These are phyloP conservation scores for Fopius arisanus DNA, from an alignment of 1,140 invertebrate species.

Conservation along the genomic window DNA sequence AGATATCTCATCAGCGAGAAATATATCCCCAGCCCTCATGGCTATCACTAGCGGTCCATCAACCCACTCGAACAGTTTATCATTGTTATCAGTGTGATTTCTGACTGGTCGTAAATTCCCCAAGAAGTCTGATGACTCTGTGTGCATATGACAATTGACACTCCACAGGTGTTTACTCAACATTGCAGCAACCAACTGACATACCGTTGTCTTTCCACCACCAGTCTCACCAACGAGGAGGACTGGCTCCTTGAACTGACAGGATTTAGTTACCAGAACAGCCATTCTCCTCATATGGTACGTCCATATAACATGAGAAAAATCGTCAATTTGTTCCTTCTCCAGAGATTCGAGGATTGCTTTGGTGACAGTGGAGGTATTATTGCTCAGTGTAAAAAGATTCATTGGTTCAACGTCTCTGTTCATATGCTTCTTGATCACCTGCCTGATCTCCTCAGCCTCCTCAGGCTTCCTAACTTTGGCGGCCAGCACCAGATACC, in stretches of 20 bases:
- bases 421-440: slow-evolving; percentile 88
- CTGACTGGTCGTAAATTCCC: slow-evolving; percentile 93
- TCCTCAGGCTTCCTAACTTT: slow-evolving; percentile 89
- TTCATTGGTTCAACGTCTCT: slow-evolving; percentile 75
- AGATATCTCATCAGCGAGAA: slow-evolving; percentile 99
- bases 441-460: slow-evolving; percentile 76
- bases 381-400: slow-evolving; percentile 78
- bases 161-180: slow-evolving; percentile 74
- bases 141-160: slow-evolving; percentile 99
- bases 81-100: slow-evolving; percentile 66
- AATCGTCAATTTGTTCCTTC: slow-evolving; percentile 65
- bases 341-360: slow-evolving; percentile 75
- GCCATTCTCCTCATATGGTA: slow-evolving; percentile 89
- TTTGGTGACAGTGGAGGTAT: slow-evolving; percentile 81
- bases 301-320: slow-evolving; percentile 93
- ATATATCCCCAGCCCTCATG: slow-evolving; percentile 87
- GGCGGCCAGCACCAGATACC: slow-evolving; percentile 92
- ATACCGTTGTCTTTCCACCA: slow-evolving; percentile 97
- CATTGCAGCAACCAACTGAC: slow-evolving; percentile 83
- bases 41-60: slow-evolving; percentile 94
- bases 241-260: slow-evolving; percentile 93
- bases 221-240: slow-evolving; percentile 97
- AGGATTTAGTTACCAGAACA: slow-evolving; percentile 89
- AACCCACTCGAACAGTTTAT: slow-evolving; percentile 94
- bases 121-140: slow-evolving; percentile 97